These are phyloP conservation scores for Arrhamphus sclerolepis DNA, from an alignment of 2,797 vertebrate genomes.

Conservation along the genomic window DNA sequence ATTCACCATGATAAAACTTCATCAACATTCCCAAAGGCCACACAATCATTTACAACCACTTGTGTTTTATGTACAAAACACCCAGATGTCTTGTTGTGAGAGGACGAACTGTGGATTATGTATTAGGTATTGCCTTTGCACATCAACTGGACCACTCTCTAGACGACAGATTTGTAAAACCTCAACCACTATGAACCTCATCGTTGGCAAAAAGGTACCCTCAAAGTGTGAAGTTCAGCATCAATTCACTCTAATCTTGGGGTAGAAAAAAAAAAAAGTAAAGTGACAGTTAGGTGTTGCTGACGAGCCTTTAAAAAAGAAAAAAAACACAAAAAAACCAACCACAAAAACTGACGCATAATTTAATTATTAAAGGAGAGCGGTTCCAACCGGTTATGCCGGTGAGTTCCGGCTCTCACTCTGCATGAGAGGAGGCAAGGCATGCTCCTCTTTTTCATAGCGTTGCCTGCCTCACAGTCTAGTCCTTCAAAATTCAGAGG, in stretches of 20 bases:
- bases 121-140: not conserved
- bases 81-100: not conserved
- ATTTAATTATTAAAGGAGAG: slow-evolving; percentile 77
- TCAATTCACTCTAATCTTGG: not conserved
- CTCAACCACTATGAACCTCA: slow-evolving; percentile 16
- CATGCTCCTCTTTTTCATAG: slow-evolving; percentile 16
- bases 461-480: slow-evolving; percentile 1
- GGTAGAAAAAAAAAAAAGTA: not conserved
- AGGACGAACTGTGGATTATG: too few species aligned
- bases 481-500: slow-evolving; percentile 14
- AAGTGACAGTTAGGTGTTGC: slow-evolving; percentile 1
- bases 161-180: slow-evolving; percentile 23
- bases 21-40: not conserved
- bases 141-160: not conserved
- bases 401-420: slow-evolving; percentile 44
- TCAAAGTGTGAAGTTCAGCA: slow-evolving; percentile 19
- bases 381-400: slow-evolving; percentile 76
- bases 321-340: too few species aligned
- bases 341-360: slow-evolving; percentile 37
- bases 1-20: not conserved
- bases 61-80: not conserved
- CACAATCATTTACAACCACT: not conserved
- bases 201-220: not conserved
- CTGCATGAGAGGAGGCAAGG: slow-evolving; percentile 44
- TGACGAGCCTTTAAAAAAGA: slow-evolving; percentile 18